phyloP scores from a whole-genome alignment of 2,113 vertebrate genomes.

The Dryoscopus gambensis region DNA sequence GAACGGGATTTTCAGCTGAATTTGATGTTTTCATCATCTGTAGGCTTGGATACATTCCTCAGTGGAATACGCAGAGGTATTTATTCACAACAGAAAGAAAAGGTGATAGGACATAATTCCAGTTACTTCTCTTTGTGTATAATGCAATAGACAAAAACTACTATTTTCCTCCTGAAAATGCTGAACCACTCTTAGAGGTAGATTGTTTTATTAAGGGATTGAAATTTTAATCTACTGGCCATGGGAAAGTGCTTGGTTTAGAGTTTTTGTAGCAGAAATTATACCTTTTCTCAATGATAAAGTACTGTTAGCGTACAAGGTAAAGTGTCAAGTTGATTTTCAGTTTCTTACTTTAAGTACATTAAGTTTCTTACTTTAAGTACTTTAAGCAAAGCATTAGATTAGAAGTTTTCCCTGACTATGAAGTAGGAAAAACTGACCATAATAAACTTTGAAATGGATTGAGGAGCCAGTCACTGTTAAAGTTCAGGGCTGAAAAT shows the following conservation, averaged over 20 bases:
- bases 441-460: neutral
- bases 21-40: neutral
- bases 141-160: neutral
- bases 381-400: neutral
- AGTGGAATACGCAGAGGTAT: neutral
- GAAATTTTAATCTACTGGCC: neutral
- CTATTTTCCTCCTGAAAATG: neutral
- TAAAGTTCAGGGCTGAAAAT: neutral
- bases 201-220: neutral
- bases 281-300: neutral
- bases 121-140: neutral
- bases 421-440: neutral
- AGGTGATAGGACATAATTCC: neutral
- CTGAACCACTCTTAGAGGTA: neutral
- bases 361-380: too few relatives aligned
- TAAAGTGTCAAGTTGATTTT: neutral
- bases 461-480: neutral
- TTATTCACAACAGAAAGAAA: neutral
- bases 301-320: neutral
- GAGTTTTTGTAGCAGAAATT: neutral
- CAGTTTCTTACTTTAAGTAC: neutral
- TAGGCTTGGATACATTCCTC: neutral
- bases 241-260: neutral
- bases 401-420: neutral
- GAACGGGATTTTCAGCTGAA: neutral